phyloP scores from a whole-genome alignment of 1,140 invertebrate genomes.

The Diprion similis region DNA sequence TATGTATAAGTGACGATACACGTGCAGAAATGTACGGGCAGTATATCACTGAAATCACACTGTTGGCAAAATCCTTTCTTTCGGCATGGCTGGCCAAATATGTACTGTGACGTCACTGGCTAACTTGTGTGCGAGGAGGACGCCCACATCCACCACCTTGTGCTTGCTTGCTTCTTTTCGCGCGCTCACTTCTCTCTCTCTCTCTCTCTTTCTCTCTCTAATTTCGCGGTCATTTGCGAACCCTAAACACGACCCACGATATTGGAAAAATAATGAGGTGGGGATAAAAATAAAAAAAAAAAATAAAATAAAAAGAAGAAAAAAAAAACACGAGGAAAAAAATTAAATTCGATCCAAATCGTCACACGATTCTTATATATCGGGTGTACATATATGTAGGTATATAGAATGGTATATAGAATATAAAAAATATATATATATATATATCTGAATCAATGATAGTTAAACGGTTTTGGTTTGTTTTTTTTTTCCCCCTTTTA shows the following conservation, averaged over 20 bases:
- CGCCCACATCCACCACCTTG: constrained; percentile 37
- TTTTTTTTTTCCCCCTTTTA: no score
- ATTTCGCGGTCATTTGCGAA: constrained; percentile 2
- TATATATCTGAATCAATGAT: no score
- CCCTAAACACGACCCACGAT: constrained; percentile 14
- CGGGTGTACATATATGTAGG: no score
- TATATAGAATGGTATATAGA: no score
- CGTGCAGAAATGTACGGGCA: no score
- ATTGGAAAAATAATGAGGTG: not conserved
- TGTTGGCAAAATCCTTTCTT: constrained; percentile 11
- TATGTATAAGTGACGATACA: no score
- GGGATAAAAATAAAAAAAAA: constrained; percentile 34
- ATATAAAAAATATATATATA: no score
- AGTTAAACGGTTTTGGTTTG: no score
- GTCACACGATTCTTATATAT: no score
- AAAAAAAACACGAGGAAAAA: no score
- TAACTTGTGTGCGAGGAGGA: constrained; percentile 35
- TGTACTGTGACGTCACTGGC: constrained; percentile 57
- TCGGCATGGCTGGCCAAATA: constrained; percentile 48
- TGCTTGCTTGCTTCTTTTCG: constrained; percentile 27
- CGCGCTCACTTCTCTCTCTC: constrained; percentile 24
- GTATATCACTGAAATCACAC: not conserved
- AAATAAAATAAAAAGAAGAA: not conserved
- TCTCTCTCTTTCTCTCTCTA: constrained; percentile 6
- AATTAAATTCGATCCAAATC: no score